Percentiles rank a stretch among this genome's conserved stretches.
phyloP scores from a whole-genome alignment of 92 coral and sea anemone genomes.

The Paramuricea clavata region DNA sequence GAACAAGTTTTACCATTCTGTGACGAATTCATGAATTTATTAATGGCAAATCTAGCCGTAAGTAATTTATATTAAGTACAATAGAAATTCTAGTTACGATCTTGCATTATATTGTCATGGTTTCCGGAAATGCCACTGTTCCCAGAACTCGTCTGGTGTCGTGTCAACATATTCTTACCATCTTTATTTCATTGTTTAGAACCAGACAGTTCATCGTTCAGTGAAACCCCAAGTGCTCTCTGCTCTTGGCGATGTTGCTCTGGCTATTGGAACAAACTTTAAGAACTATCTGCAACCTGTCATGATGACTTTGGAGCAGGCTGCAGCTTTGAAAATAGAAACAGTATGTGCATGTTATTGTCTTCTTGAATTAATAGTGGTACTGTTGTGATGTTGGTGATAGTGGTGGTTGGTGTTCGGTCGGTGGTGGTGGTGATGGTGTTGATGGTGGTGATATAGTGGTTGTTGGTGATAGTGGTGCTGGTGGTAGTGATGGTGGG shows the following conservation, averaged over 20 bases:
- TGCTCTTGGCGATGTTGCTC: conserved; percentile 93
- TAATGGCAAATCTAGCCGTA: conserved; percentile 89
- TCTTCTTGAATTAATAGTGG: neutral
- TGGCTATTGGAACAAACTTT: conserved; percentile 87
- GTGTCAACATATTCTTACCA: too few species aligned
- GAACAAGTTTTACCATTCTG: conserved; percentile 61
- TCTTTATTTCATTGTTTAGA: conserved; percentile 55
- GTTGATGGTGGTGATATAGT: too few species aligned
- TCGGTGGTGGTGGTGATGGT: too few species aligned
- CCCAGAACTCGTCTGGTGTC: too few species aligned
- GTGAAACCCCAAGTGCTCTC: conserved; percentile 96
- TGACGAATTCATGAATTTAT: conserved; percentile 83
- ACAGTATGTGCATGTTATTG: conserved; percentile 65
- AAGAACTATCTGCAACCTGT: conserved; percentile 79
- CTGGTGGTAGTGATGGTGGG: neutral
- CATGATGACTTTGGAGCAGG: conserved; percentile 82
- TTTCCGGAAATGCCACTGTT: too few species aligned
- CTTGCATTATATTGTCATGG: too few species aligned
- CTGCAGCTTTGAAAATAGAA: conserved; percentile 82
- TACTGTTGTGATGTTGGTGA: neutral
- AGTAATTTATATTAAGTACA: conserved; percentile 23
- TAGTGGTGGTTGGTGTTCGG: too few species aligned
- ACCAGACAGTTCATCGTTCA: conserved; percentile 87
- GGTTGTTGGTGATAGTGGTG: too few species aligned
- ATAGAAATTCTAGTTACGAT: neutral